Conservation (phyloP, 2,113 vertebrate genomes). For the Erythrocebus patas region DNA sequence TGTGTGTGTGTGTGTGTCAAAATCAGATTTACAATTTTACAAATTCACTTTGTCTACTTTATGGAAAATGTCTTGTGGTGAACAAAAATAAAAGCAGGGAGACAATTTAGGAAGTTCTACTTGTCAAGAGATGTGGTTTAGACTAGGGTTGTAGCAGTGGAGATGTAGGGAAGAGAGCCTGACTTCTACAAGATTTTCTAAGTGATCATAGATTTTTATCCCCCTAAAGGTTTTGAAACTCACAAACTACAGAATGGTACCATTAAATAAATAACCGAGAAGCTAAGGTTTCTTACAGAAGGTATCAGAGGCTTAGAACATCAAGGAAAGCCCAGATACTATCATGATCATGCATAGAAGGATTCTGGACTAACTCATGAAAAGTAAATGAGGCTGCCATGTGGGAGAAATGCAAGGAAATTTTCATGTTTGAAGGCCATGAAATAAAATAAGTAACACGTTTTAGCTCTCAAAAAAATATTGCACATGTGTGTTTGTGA, state of each 20-base stretch:
- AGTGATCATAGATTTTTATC: neutral
- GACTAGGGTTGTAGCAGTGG: neutral
- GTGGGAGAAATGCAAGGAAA: neutral
- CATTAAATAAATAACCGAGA: neutral
- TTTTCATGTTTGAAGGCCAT: neutral
- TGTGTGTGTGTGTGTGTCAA: neutral
- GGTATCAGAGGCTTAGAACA: neutral
- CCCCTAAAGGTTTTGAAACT: neutral
- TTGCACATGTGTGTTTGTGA: neutral
- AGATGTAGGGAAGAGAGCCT: neutral
- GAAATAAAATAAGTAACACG: constrained; percentile 2
- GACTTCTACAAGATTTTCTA: neutral
- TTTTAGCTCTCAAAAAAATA: constrained; percentile 24
- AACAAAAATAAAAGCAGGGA: neutral
- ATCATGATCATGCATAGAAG: neutral
- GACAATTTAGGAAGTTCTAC: neutral
- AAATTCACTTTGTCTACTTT: neutral
- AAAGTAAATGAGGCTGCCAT: neutral
- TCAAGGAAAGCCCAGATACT: neutral
- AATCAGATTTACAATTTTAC: neutral
- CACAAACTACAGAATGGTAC: neutral
- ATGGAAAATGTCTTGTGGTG: neutral
- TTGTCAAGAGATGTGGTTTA: neutral
- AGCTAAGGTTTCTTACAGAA: neutral
- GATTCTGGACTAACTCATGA: neutral